Conservation (phyloP, 2,113 vertebrate genomes). For the Oreotragus oreotragus region DNA sequence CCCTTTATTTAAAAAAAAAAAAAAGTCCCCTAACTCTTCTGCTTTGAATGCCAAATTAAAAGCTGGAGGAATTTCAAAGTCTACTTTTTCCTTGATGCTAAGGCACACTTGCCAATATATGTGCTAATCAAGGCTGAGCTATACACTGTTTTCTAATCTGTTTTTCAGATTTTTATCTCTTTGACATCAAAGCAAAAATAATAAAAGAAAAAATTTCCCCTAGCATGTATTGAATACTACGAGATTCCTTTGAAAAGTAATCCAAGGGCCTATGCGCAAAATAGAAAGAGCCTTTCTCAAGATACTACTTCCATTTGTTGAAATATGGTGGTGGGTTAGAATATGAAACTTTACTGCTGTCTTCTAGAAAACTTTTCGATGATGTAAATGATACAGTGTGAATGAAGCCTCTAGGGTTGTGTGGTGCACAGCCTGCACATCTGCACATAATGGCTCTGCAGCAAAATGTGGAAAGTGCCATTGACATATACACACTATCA, state of each 20-base stretch:
- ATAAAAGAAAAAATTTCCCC: neutral
- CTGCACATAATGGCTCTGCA: neutral
- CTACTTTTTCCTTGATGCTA: neutral
- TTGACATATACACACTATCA: neutral
- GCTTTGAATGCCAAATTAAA: neutral
- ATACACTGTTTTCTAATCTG: neutral
- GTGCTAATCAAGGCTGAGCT: constrained; percentile 6
- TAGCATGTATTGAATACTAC: neutral
- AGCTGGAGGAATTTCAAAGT: neutral
- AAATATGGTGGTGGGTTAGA: neutral
- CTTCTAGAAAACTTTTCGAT: neutral
- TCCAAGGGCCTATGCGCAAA: neutral
- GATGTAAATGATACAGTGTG: neutral
- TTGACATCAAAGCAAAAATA: constrained; percentile 49
- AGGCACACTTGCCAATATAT: neutral
- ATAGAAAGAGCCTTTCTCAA: neutral
- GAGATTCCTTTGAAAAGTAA: constrained; percentile 41
- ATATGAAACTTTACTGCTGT: neutral
- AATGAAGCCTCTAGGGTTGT: neutral
- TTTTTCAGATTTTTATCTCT: constrained; percentile 37
- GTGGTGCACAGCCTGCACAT: neutral
- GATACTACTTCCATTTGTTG: neutral
- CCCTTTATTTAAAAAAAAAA: neutral
- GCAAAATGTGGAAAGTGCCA: neutral
- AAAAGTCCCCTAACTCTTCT: neutral